Evolutionary conservation across 1,140 invertebrate species (phyloP).

Genomic region (Bombyx mandarina): DNA sequence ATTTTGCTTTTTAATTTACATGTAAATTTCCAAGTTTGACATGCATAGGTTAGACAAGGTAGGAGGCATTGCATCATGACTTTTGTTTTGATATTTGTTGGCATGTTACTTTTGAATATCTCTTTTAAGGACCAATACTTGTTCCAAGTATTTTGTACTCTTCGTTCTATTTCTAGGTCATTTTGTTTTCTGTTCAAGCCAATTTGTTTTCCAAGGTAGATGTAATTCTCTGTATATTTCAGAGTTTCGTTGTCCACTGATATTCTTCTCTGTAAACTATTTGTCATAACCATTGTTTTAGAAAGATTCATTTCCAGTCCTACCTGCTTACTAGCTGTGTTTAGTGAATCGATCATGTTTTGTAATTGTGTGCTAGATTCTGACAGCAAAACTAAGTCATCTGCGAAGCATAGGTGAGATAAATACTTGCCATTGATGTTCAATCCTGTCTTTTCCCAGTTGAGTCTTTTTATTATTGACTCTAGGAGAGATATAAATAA

Average conservation of each 20-base stretch:
- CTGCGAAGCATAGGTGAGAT: slow-evolving; percentile 14
- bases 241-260: too few relatives aligned
- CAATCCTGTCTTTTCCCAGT: slow-evolving; percentile 10
- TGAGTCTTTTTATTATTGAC: slow-evolving; percentile 9
- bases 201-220: too few relatives aligned
- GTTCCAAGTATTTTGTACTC: too few relatives aligned
- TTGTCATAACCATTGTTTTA: slow-evolving; percentile 4
- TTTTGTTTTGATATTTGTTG: slow-evolving; percentile 9
- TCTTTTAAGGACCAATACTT: slow-evolving; percentile 2
- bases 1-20: too few relatives aligned
- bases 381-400: slow-evolving; percentile 8
- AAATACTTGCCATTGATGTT: slow-evolving; percentile 7
- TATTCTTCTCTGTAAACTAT: slow-evolving; percentile 3
- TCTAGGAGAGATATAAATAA: slow-evolving; percentile 17
- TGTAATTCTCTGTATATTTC: too few relatives aligned
- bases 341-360: too few relatives aligned
- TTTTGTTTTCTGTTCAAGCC: slow-evolving; percentile 8
- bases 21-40: too few relatives aligned
- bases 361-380: too few relatives aligned
- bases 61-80: slow-evolving; percentile 10
- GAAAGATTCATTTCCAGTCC: too few relatives aligned
- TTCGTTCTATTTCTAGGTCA: slow-evolving; percentile 7
- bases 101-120: slow-evolving; percentile 10
- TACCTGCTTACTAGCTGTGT: too few relatives aligned
- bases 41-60: background rate